Percentiles rank a stretch among this genome's conserved stretches.
Evolutionary conservation across 2,113 vertebrate species (phyloP).

Genomic region (Okapia johnstoni): DNA sequence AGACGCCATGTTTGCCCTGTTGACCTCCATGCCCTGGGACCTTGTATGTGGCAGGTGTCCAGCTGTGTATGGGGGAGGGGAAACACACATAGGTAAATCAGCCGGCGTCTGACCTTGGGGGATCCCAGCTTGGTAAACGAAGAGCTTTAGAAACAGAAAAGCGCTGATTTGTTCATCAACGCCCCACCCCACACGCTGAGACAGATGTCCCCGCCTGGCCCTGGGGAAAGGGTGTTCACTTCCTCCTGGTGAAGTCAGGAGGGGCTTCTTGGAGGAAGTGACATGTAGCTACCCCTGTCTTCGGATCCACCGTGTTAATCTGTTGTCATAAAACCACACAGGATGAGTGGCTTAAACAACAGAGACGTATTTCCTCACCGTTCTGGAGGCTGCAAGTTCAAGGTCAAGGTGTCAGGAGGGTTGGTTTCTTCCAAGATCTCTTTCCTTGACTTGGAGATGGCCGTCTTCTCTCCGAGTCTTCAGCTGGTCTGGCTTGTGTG

Average conservation of each 20-base stretch:
- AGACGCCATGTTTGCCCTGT: fast-evolving
- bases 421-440: neutral
- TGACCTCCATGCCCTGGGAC: neutral
- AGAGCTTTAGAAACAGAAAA: neutral
- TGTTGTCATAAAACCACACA: neutral
- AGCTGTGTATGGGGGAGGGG: fast-evolving
- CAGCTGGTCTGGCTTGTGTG: neutral
- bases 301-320: neutral
- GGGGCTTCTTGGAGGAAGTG: neutral
- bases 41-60: fast-evolving
- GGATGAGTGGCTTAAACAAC: neutral
- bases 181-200: fast-evolving
- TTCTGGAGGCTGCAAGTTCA: neutral
- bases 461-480: neutral
- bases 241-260: neutral
- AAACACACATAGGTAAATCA: too few relatives aligned
- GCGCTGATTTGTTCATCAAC: neutral
- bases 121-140: neutral
- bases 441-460: neutral
- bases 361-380: neutral
- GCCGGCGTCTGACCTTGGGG: neutral
- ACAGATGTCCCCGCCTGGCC: fast-evolving
- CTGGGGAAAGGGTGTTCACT: too few relatives aligned
- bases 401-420: neutral
- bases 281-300: neutral